Evolutionary conservation across 92 coral and sea anemone genomes (phyloP).

Genomic region (Epizoanthus illoricatus): DNA sequence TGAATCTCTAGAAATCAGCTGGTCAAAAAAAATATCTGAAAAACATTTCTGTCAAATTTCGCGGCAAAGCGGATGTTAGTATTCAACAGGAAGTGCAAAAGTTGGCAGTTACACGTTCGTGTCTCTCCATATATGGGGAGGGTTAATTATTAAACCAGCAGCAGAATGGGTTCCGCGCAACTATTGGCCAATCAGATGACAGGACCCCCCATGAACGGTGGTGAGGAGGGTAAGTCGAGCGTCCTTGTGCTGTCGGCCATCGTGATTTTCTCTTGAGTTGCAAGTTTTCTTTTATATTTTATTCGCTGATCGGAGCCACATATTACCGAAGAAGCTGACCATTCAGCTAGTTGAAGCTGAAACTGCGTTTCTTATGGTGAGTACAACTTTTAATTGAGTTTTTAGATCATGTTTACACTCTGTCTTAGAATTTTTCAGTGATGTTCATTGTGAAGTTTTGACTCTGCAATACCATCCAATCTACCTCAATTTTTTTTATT

Average conservation of each 20-base stretch:
- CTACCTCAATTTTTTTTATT: constrained; percentile 19
- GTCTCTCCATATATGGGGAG: constrained; percentile 71
- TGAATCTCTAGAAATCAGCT: constrained; percentile 23
- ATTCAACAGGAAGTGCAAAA: constrained; percentile 72
- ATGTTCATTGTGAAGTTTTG: constrained; percentile 49
- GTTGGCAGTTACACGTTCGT: constrained; percentile 52
- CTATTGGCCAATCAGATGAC: constrained; percentile 81
- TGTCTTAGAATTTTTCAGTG: constrained; percentile 32
- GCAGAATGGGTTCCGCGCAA: constrained; percentile 57
- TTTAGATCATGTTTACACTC: constrained; percentile 54
- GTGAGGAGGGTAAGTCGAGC: constrained; percentile 99
- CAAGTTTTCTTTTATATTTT: constrained; percentile 74
- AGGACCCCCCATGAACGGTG: constrained; percentile 94
- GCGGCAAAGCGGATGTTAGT: constrained; percentile 91
- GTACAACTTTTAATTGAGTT: constrained; percentile 44
- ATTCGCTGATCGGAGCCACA: constrained; percentile 59
- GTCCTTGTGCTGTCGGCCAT: constrained; percentile 99
- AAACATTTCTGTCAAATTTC: constrained; percentile 76
- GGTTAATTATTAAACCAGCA: constrained; percentile 63
- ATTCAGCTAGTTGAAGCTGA: constrained; percentile 5
- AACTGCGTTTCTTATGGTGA: constrained; percentile 69
- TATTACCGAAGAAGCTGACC: constrained; percentile 57
- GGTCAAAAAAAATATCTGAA: constrained; percentile 11
- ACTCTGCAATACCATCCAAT: constrained; percentile 19
- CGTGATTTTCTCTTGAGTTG: constrained; percentile 71